Evolutionary conservation across 2,797 vertebrate species (phyloP).

Genomic region (Sylvia borin): DNA sequence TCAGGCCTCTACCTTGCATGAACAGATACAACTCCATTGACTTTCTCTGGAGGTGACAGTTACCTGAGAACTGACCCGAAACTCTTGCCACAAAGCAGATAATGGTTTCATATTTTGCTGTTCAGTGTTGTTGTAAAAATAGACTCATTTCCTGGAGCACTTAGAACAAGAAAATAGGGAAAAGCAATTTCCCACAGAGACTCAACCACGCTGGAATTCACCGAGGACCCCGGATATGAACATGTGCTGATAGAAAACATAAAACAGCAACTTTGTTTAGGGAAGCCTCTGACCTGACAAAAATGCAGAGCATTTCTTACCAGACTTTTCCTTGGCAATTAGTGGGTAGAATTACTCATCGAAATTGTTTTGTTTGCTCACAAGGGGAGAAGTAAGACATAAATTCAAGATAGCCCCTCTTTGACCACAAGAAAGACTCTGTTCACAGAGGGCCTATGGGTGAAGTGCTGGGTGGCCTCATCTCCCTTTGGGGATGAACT

Average conservation of each 20-base stretch:
- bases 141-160: constrained; percentile 46
- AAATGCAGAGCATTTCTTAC: constrained; percentile 68
- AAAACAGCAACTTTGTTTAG: constrained; percentile 65
- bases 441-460: not conserved
- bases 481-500: not conserved
- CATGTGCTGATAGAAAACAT: constrained; percentile 52
- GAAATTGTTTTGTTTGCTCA: constrained; percentile 49
- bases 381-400: constrained; percentile 25
- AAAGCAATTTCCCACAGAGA: constrained; percentile 61
- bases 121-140: constrained; percentile 53
- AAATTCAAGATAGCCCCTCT: constrained; percentile 27
- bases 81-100: not conserved
- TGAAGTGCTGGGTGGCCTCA: not conserved
- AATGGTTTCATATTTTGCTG: constrained; percentile 17
- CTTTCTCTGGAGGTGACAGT: not conserved
- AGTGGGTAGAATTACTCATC: constrained; percentile 42
- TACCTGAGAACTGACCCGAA: constrained; percentile 35
- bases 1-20: not conserved
- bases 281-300: constrained; percentile 66
- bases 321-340: constrained; percentile 58
- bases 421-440: constrained; percentile 10
- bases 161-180: constrained; percentile 28
- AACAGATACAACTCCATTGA: not conserved
- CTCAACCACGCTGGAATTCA: constrained; percentile 34
- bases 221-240: constrained; percentile 38